A percentile compares a stretch with the other conserved stretches of the same genome.
Conservation (phyloP, 92 coral and sea anemone genomes). For the Epizoanthus illoricatus region DNA sequence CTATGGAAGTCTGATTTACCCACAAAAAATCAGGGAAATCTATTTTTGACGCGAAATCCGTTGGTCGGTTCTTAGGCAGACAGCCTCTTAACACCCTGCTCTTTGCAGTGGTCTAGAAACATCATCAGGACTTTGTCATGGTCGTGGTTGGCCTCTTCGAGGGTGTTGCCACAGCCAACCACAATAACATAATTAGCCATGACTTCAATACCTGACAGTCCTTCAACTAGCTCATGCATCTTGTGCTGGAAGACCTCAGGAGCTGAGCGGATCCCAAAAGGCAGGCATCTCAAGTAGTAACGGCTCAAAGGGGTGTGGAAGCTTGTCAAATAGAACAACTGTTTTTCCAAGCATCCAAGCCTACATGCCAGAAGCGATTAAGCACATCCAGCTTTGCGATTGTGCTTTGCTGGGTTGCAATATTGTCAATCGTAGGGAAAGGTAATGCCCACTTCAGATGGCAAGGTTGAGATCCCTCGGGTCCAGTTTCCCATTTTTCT, state of each 20-base stretch:
- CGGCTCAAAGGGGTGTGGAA: constrained; percentile 25
- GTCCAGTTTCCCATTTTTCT: constrained; percentile 6
- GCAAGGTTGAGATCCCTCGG: constrained; percentile 6
- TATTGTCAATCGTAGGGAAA: not conserved
- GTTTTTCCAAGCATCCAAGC: not conserved
- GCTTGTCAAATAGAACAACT: not conserved
- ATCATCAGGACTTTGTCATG: not conserved
- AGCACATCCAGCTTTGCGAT: not conserved
- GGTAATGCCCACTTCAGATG: not conserved
- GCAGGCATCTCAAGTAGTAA: not conserved
- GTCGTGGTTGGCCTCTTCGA: constrained; percentile 27
- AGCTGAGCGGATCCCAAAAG: not conserved
- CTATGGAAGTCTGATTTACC: too few species aligned
- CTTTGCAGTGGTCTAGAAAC: constrained; percentile 31
- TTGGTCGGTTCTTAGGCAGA: too few species aligned
- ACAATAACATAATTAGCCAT: too few species aligned
- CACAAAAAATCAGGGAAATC: too few species aligned
- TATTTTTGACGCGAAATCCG: too few species aligned
- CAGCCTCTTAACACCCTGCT: constrained; percentile 34
- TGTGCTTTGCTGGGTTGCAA: too few species aligned
- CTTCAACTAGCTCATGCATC: constrained; percentile 25
- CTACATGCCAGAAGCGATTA: constrained; percentile 26
- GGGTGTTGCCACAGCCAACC: constrained; percentile 26
- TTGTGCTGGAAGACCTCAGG: constrained; percentile 31
- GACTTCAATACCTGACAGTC: constrained; percentile 12